Evolutionary conservation across 2,797 vertebrate species (phyloP).

Genomic region (Sarcophilus harrisii): DNA sequence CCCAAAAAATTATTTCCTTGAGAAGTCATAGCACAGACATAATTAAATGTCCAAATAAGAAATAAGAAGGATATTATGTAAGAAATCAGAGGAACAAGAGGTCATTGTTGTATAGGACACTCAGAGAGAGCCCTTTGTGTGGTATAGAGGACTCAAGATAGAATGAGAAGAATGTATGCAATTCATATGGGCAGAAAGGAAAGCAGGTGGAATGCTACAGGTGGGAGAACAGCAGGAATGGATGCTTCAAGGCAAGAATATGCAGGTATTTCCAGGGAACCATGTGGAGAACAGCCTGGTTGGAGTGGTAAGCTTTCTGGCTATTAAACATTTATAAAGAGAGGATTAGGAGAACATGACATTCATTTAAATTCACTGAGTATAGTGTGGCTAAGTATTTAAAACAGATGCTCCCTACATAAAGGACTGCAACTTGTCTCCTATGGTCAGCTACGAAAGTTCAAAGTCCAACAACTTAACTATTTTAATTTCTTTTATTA

Average conservation of each 20-base stretch:
- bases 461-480: constrained; percentile 2
- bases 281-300: not conserved
- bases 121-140: not conserved
- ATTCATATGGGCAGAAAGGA: not conserved
- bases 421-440: not conserved
- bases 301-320: not conserved
- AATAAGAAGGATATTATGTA: not conserved
- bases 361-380: not conserved
- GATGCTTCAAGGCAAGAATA: not conserved
- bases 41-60: not conserved
- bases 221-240: not conserved
- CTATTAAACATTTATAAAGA: not conserved
- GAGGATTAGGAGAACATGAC: not conserved
- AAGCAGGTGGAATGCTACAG: not conserved
- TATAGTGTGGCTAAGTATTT: not conserved
- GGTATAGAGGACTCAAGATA: not conserved
- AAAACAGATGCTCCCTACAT: not conserved
- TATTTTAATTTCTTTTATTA: constrained; percentile 21
- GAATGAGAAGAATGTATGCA: not conserved
- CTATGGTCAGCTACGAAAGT: not conserved
- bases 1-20: not conserved
- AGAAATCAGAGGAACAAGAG: not conserved
- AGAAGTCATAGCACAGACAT: not conserved
- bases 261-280: not conserved
- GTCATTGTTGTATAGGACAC: not conserved